Base-by-base conservation (phyloP, 2,113 vertebrate genomes). In the Patagioenas fasciata region DNA sequence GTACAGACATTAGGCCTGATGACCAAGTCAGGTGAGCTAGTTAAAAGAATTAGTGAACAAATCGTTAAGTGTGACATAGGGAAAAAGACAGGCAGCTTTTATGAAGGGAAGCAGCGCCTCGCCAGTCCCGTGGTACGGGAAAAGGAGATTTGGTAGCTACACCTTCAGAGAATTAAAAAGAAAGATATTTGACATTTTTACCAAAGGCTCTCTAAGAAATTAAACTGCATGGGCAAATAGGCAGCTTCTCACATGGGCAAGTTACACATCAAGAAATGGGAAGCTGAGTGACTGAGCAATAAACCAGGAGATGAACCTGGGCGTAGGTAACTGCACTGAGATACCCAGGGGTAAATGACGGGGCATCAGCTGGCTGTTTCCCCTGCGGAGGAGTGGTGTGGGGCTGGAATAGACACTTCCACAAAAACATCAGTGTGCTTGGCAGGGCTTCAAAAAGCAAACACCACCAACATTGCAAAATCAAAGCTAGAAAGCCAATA, bases 311-410 rank as follows among this genome's bases (percentile, higher is more conserved):
- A n/a, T 28, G 62, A 80, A 36, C 23, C 31, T 83, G 5, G 0
- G n/a, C 4, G 3, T 36, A 11, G n/a, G 25, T 40, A 57, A 70
- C 82, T 28, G 25, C 28, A 6, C 34, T 14, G 47, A 44, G 65
- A 36, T 32, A 48, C 31, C 11, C 34, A 3, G 29, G 13, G 58
- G n/a, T 17, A 29, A 48, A 17, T 26, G 50, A 25, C 2, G 13
- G 60, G 15, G 10, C 75, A 61, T 75, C 36, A 21, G 81, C 42
- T 85, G 85, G 54, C 73, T 80, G 10, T 40, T 62, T 20, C 56
- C 40, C 60, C 42, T 62, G 69, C 0, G 0, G 40, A 89, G 36
- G n/a, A 81, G 61, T 1, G 0, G 58, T 2, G 0, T 58, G 51
- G 54, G 64, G 50, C 32, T 83, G 64, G 73, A 44, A n/a, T 36